Percentiles rank a stretch among this genome's conserved stretches.
These are phyloP conservation scores for Myathropa florea DNA, from an alignment of 2,888 invertebrate genomes.

Conservation along the genomic window DNA sequence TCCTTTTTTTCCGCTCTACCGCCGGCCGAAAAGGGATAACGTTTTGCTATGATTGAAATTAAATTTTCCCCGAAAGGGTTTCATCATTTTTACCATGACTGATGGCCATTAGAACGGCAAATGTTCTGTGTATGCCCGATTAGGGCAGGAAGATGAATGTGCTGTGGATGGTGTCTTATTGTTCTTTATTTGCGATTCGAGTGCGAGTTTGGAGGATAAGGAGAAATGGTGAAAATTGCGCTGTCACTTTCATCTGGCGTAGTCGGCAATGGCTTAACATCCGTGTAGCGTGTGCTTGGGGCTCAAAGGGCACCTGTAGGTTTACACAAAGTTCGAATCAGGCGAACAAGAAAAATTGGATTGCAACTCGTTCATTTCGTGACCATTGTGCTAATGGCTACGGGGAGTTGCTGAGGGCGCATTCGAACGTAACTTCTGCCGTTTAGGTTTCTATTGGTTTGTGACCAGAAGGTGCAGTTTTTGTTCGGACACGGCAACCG, in stretches of 20 bases:
- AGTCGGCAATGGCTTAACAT: conserved; percentile 13
- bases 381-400: conserved; percentile 23
- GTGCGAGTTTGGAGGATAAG: background rate
- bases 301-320: conserved; percentile 32
- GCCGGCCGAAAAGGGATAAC: conserved; percentile 19
- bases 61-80: conserved; percentile 60
- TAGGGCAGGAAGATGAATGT: conserved; percentile 46
- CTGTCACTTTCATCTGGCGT: conserved; percentile 55
- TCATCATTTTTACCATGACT: conserved; percentile 56
- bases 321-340: background rate
- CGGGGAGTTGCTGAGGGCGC: background rate
- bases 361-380: conserved; percentile 30
- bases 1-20: conserved; percentile 19
- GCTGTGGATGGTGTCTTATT: conserved; percentile 27
- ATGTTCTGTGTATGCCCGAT: conserved; percentile 24
- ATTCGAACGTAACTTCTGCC: background rate
- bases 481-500: background rate
- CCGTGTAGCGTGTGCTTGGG: background rate
- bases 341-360: conserved; percentile 4
- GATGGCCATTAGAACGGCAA: conserved; percentile 44
- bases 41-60: conserved; percentile 62
- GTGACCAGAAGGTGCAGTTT: background rate
- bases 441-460: background rate
- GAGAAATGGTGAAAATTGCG: conserved; percentile 41
- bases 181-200: conserved; percentile 10